phyloP scores from a whole-genome alignment of 2,888 invertebrate genomes.

The Epiblema foenella region DNA sequence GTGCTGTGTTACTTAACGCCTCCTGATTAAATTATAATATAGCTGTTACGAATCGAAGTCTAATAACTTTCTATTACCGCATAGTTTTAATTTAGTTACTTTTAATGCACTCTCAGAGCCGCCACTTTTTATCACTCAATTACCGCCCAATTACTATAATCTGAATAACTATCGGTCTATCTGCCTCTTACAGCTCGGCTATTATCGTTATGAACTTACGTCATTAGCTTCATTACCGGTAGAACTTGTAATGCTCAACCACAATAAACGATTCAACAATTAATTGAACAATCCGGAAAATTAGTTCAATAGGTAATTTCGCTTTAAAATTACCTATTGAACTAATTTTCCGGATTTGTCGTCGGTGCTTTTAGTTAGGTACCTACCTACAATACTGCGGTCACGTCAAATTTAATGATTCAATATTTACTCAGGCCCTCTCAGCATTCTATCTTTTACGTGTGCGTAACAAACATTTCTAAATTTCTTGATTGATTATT shows the following conservation, averaged over 20 bases:
- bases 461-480: conserved; percentile 53
- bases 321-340: no score
- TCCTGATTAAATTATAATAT: conserved; percentile 11
- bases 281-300: conserved; percentile 29
- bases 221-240: conserved; percentile 7
- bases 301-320: no score
- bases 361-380: no score
- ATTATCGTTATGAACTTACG: conserved; percentile 24
- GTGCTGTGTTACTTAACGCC: conserved; percentile 13
- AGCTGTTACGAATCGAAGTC: neutral
- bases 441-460: conserved; percentile 60
- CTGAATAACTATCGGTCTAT: neutral
- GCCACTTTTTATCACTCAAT: conserved; percentile 18
- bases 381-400: conserved; percentile 44
- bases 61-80: neutral
- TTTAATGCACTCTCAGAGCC: neutral
- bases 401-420: conserved; percentile 45
- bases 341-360: conserved; percentile 40
- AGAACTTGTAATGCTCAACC: conserved; percentile 22
- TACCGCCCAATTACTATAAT: conserved; percentile 26
- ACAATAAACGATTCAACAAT: conserved; percentile 32
- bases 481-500: conserved; percentile 35
- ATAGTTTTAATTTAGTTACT: neutral
- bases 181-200: conserved; percentile 12
- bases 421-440: conserved; percentile 51